phyloP scores from a whole-genome alignment of 2,113 vertebrate species.

The Condylura cristata region DNA sequence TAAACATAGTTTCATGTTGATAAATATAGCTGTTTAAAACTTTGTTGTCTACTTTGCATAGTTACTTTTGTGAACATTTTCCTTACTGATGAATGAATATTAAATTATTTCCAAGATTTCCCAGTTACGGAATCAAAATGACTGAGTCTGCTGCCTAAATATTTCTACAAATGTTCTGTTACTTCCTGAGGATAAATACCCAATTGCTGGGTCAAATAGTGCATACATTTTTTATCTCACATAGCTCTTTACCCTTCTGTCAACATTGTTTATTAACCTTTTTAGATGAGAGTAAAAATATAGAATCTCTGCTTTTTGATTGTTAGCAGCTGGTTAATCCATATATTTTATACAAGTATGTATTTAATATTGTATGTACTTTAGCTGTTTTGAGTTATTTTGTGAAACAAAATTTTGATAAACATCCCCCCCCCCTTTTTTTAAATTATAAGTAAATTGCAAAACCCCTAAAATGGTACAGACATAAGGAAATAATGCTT shows the following conservation, averaged over 20 bases:
- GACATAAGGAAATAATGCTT: not conserved
- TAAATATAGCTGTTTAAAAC: not conserved
- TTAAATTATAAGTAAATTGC: not conserved
- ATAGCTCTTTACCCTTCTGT: not conserved
- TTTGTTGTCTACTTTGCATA: not conserved
- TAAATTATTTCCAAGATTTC: not conserved
- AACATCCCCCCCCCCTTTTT: not conserved
- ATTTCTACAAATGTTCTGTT: not conserved
- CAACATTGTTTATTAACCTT: constrained; percentile 16
- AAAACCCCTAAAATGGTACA: not conserved
- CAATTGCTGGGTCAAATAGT: not conserved
- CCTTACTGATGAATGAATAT: not conserved
- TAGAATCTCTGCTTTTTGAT: not conserved
- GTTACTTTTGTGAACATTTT: not conserved
- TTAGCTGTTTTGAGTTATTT: constrained; percentile 26
- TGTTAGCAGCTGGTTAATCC: constrained; percentile 7
- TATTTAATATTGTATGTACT: not conserved
- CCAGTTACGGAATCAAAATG: not conserved
- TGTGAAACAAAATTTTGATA: constrained; percentile 24
- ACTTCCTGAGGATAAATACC: not conserved
- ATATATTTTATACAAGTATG: not conserved
- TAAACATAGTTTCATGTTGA: not conserved
- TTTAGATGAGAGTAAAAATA: not conserved
- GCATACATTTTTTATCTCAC: not conserved
- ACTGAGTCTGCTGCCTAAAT: not conserved